phyloP scores from a whole-genome alignment of 2,113 vertebrate genomes.

The Garra rufa region DNA sequence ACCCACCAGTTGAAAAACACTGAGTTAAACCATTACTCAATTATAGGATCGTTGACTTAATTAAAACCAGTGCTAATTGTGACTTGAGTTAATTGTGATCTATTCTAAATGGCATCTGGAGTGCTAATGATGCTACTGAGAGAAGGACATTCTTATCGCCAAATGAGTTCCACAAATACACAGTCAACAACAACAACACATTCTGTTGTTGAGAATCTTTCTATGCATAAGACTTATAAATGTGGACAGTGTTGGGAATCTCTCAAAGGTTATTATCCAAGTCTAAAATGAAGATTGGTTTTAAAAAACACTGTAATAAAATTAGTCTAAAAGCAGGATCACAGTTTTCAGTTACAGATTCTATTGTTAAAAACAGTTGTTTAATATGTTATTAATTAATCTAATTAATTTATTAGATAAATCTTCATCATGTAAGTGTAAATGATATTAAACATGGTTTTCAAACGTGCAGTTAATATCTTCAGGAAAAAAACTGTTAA shows the following conservation, averaged over 20 bases:
- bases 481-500: not conserved
- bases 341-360: not conserved
- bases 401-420: not conserved
- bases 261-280: not conserved
- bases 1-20: too few species aligned
- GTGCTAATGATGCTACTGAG: slow-evolving; percentile 7
- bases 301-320: not conserved
- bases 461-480: not conserved
- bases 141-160: slow-evolving; percentile 17
- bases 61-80: slow-evolving; percentile 26
- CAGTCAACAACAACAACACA: not conserved
- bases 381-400: not conserved
- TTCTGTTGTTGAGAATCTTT: not conserved
- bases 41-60: not conserved
- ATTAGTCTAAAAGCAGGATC: not conserved
- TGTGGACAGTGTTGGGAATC: not conserved
- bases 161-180: slow-evolving; percentile 20
- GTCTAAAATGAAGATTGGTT: not conserved
- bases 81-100: slow-evolving; percentile 26
- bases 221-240: not conserved
- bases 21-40: not conserved
- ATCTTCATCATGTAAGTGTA: not conserved
- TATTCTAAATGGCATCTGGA: not conserved
- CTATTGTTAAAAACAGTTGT: not conserved
- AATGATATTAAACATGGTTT: not conserved